phyloP scores from a whole-genome alignment of 2,888 invertebrate genomes.

The Philonicus albiceps region DNA sequence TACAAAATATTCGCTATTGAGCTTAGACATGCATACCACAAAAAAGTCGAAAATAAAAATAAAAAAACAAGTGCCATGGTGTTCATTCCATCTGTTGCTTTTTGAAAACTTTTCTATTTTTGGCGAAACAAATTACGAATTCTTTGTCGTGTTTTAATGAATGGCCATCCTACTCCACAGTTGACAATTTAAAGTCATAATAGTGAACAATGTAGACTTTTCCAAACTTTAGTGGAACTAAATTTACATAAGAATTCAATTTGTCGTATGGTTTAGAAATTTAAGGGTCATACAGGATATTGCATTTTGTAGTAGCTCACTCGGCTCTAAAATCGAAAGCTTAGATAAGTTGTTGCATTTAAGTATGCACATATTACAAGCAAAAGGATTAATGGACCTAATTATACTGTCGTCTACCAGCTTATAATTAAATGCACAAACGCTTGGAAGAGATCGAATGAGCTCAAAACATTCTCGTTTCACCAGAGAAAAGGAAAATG shows the following conservation, averaged over 20 bases:
- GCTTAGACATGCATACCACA: background rate
- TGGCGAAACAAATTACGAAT: background rate
- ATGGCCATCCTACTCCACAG: background rate
- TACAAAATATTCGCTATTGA: background rate
- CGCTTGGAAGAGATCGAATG: background rate
- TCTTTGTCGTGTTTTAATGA: background rate
- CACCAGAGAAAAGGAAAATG: background rate
- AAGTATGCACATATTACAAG: background rate
- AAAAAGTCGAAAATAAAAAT: background rate
- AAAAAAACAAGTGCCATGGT: background rate
- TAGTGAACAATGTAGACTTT: background rate
- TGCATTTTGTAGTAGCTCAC: background rate
- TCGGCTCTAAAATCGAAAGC: background rate
- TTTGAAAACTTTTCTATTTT: background rate
- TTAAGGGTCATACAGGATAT: background rate
- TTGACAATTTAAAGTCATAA: background rate
- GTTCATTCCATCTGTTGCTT: constrained; percentile 10
- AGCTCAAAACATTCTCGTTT: background rate
- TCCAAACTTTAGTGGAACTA: background rate
- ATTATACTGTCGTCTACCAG: background rate
- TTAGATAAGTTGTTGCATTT: background rate
- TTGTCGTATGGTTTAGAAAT: background rate
- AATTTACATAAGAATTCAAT: background rate
- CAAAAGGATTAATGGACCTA: background rate
- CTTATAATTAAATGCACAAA: background rate